A percentile compares a stretch with the other conserved stretches of the same genome.
Conservation (phyloP, 2,888 invertebrate species). For the Caenorhabditis uteleia region DNA sequence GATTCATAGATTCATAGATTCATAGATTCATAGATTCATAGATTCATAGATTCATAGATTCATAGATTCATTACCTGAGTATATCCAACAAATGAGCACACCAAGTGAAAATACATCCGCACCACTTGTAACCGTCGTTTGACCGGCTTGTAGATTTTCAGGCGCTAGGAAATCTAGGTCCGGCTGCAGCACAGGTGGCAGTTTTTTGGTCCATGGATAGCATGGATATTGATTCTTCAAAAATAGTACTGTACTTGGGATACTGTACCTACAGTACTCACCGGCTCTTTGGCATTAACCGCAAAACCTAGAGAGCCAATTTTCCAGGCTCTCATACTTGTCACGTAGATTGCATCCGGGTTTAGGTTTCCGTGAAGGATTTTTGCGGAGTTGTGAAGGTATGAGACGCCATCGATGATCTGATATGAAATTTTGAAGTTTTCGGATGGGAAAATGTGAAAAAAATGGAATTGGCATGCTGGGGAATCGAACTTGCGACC, state of each 20-base stretch:
- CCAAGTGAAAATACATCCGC: constrained; percentile 97
- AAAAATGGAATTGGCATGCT: no score
- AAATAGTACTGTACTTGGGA: no score
- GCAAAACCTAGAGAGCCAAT: constrained; percentile 90
- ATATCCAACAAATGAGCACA: constrained; percentile 89
- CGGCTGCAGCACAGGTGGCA: constrained; percentile 90
- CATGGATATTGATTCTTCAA: constrained; percentile 81
- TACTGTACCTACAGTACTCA: no score
- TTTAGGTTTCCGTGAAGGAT: constrained; percentile 92
- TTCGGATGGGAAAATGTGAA: no score
- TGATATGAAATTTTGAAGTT: no score
- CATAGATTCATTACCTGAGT: no score
- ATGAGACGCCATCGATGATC: constrained; percentile 88
- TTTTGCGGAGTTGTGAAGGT: constrained; percentile 86
- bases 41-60: constrained; percentile 7
- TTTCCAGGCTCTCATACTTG: constrained; percentile 93
- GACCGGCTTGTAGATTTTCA: constrained; percentile 79
- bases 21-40: background rate
- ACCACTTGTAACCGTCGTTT: constrained; percentile 76
- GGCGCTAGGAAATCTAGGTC: constrained; percentile 93
- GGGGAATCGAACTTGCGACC: no score
- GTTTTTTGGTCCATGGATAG: constrained; percentile 87
- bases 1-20: background rate
- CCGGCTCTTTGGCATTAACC: constrained; percentile 61
- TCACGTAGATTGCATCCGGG: constrained; percentile 88